Base-by-base conservation (phyloP, 2,797 vertebrate species). In the Apogon talboti region DNA sequence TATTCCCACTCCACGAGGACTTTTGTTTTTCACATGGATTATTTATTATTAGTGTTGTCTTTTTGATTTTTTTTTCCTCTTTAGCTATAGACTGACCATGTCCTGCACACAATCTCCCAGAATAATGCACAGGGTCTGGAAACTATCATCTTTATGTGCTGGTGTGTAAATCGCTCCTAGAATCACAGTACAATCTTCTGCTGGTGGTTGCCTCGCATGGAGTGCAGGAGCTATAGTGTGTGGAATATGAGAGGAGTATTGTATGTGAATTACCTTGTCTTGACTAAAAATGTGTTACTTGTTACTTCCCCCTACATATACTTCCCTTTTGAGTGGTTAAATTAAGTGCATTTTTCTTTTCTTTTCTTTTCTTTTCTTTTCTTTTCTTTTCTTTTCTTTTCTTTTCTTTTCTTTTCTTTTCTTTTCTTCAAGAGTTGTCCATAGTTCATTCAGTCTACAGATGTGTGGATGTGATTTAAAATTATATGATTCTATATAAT, bases 111-210 rank as follows among this genome's bases (percentile, higher is more conserved):
- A 78, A 51, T 78, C 72, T 67, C 54, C 79, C 63, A 63, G 78
- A 74, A 81, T 86, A 80, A 86, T 78, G 69, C 43, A 30, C 56
- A 35, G 56, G 44, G 80, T 87, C 89, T 92, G 90, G 89, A 92
- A 92, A 62, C 62, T 78, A 90, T 93, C 87, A 92, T 81, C 73
- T 88, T 88, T 89, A 89, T 89, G 82, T 81, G 75, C 60, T 69
- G 48, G 61, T 75, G 84, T 74, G 75, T 88, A 79, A 87, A 86
- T 81, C 67, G 84, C 56, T 82, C 71, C 45, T 81, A 87, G 86
- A 78, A 81, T 89, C 78, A 75, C 82, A 81, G 75, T 78, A 67
- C 54, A 76, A 71, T 52, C 63, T 56, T 77, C 66, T 76, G 74
- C 72, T 74, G 69, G 47, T 69, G 65, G 53, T 73, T 74, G 65